Base-by-base conservation (phyloP, 2,888 invertebrate genomes). In the Brachylomia viminalis region DNA sequence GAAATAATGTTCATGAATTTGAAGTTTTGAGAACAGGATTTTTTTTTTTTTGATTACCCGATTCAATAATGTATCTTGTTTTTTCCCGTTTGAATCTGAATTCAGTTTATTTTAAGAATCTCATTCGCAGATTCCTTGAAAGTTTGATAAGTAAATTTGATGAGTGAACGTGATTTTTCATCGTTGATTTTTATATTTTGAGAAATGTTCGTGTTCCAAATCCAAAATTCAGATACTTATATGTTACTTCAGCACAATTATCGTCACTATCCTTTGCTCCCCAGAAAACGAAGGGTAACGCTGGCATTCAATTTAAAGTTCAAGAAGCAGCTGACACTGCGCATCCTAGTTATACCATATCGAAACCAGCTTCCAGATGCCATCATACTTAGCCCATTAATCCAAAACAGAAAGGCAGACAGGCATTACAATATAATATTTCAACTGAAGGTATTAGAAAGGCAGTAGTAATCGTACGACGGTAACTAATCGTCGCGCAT, bases 401-500 rank as follows among this genome's bases (percentile, higher is more conserved):
- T 76, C 69, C 68, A 74, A 83, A 84, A 86, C 85, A 77, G 82
- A 86, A 86, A 86, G 75, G 54, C 74, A 75, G 77, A 84, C 80
- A 83, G 56, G 58, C 78, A 80, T 83, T 82, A 82, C 82, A 85
- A 82, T 86, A 87, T 87, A 87, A 87, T 83, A 84, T 86, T 82
- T 84, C 77, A 86, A 86, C 72, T 86, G 86, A 90, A 89, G 91
- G 81, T 92, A 95, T 95, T 95, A 95, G 95, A 95, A 95, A 95
- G 95, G 93, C 86, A 91, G 93, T 91, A 92, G 92, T 88, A 82
- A 90, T 89, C 92, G 92, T 93, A 90, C 91, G 94, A 94, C 95
- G 91, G 93, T 92, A 91, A 95, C 94, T 92, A 95, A 96, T 96
- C 91, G 90, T 65, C 80, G 90, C 90, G 93, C 95, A 94, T 91